phyloP scores from a whole-genome alignment of 2,888 invertebrate species.

The Andrena bucephala region DNA sequence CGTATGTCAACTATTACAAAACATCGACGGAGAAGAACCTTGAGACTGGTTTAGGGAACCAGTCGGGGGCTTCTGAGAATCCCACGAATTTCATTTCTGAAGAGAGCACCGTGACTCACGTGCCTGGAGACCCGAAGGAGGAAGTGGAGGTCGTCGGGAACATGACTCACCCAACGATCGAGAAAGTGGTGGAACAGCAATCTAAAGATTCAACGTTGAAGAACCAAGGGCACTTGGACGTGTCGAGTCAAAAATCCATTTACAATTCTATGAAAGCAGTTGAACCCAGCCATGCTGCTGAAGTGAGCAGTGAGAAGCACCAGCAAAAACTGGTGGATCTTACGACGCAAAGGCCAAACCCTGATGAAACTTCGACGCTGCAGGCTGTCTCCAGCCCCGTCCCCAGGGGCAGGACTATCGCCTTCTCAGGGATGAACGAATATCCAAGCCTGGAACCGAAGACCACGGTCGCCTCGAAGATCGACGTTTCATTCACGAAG shows the following conservation, averaged over 20 bases:
- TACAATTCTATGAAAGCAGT: background rate
- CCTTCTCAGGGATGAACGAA: constrained; percentile 70
- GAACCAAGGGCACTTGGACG: background rate
- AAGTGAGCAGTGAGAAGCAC: background rate
- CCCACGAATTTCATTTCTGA: constrained; percentile 65
- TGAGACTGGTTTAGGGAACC: constrained; percentile 23
- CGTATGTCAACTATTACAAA: constrained; percentile 74
- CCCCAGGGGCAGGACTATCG: constrained; percentile 76
- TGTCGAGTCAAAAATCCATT: background rate
- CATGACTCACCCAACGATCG: constrained; percentile 61
- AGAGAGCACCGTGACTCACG: constrained; percentile 51
- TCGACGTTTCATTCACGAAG: constrained; percentile 24
- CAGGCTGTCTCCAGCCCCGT: constrained; percentile 43
- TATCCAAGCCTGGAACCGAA: constrained; percentile 56
- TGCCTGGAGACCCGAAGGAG: constrained; percentile 70
- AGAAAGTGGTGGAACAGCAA: constrained; percentile 56
- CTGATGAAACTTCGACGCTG: background rate
- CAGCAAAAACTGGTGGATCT: background rate
- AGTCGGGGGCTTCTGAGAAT: constrained; percentile 39
- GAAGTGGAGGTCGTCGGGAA: constrained; percentile 76
- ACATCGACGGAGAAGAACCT: constrained; percentile 55
- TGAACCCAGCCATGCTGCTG: background rate
- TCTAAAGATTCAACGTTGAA: constrained; percentile 4
- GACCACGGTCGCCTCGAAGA: constrained; percentile 27
- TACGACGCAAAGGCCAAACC: constrained; percentile 11